phyloP scores from a whole-genome alignment of 2,113 vertebrate species.

The Stomatorhinus ivindoensis region DNA sequence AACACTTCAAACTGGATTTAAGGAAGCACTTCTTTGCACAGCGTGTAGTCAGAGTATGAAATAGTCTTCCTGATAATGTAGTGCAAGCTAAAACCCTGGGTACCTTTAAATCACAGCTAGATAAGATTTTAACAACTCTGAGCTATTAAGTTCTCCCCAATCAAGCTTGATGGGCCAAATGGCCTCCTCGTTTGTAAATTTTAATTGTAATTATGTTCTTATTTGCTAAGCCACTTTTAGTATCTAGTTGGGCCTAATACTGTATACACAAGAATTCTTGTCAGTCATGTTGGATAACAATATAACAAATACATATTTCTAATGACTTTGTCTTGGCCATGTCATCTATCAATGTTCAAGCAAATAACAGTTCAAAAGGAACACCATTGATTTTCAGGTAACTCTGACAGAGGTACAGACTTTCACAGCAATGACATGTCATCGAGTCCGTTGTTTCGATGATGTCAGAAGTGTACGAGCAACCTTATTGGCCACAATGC shows the following conservation, averaged over 20 bases:
- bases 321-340: not conserved
- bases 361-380: not conserved
- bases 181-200: too few species aligned
- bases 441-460: not conserved
- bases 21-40: too few species aligned
- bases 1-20: too few species aligned
- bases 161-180: too few species aligned
- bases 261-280: not conserved
- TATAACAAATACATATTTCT: not conserved
- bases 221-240: not conserved
- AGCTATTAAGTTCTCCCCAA: too few species aligned
- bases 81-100: too few species aligned
- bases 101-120: too few species aligned
- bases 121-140: too few species aligned
- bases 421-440: not conserved
- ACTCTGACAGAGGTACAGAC: not conserved
- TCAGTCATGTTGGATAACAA: not conserved
- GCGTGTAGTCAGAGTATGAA: too few species aligned
- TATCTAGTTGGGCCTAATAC: not conserved
- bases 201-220: too few species aligned
- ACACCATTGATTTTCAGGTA: not conserved
- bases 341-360: not conserved
- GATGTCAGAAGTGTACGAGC: not conserved
- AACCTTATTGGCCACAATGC: not conserved
- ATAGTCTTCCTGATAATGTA: too few species aligned